phyloP scores from a whole-genome alignment of 2,797 vertebrate species.

The Poeciliopsis presidionis region DNA sequence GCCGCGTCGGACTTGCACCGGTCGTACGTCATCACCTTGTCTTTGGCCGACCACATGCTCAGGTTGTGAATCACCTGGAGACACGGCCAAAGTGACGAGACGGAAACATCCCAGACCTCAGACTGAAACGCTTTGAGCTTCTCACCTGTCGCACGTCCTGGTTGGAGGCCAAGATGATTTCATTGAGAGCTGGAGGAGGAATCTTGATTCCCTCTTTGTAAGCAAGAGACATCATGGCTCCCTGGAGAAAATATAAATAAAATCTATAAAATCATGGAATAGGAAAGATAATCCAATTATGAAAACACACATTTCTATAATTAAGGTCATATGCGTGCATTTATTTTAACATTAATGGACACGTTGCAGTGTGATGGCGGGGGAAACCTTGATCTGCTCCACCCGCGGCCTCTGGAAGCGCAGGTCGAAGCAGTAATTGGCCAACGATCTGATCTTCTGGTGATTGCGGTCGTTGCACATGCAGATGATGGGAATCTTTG shows the following conservation, averaged over 20 bases:
- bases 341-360: background rate
- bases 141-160: constrained; percentile 96
- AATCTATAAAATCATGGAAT: background rate
- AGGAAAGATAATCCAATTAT: background rate
- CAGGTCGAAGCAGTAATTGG: constrained; percentile 96
- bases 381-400: constrained; percentile 94
- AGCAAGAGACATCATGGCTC: constrained; percentile 96
- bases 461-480: constrained; percentile 99
- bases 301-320: background rate
- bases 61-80: constrained; percentile 95
- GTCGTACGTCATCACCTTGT: constrained; percentile 92
- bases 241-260: constrained; percentile 73
- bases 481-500: constrained; percentile 96
- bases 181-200: constrained; percentile 93
- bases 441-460: constrained; percentile 92
- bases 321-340: background rate
- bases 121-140: background rate
- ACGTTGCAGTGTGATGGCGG: background rate
- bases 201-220: constrained; percentile 97
- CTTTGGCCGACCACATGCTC: constrained; percentile 94
- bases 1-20: constrained; percentile 89
- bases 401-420: constrained; percentile 94
- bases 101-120: no score
- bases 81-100: background rate
- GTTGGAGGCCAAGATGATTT: constrained; percentile 95